Percentiles rank a stretch among this genome's conserved stretches.
Conservation (phyloP, 2,888 invertebrate genomes). For the Metopia argyrocephala region DNA sequence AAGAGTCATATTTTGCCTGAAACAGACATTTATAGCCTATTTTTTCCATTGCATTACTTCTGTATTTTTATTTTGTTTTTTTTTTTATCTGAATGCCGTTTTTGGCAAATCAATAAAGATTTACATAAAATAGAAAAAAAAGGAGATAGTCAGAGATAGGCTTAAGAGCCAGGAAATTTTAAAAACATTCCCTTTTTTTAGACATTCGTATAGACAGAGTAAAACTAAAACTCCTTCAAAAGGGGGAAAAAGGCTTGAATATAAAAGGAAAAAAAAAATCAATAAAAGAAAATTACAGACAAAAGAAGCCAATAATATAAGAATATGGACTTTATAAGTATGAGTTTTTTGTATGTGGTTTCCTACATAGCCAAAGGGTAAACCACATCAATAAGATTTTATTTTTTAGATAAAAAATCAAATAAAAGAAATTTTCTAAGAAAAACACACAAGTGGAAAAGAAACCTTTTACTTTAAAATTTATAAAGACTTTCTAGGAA, state of each 20-base stretch:
- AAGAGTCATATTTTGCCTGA: conserved; percentile 35
- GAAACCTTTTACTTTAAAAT: conserved; percentile 7
- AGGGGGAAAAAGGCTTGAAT: neutral
- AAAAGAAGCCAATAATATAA: conserved; percentile 24
- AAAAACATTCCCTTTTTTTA: conserved; percentile 11
- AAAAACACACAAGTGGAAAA: neutral
- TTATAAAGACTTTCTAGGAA: neutral
- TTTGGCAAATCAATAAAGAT: conserved; percentile 53
- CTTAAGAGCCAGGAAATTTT: neutral
- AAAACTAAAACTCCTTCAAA: too few relatives aligned
- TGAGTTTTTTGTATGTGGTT: neutral
- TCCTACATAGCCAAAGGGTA: conserved; percentile 37
- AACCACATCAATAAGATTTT: conserved; percentile 46
- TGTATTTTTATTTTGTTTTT: neutral
- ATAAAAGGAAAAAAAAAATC: conserved; percentile 12
- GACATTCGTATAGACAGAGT: conserved; percentile 1
- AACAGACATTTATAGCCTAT: conserved; percentile 38
- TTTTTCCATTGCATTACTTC: conserved; percentile 4
- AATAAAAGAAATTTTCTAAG: conserved; percentile 6
- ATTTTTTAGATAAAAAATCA: conserved; percentile 36
- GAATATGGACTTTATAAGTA: neutral
- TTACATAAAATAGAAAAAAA: conserved; percentile 32
- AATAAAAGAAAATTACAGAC: conserved; percentile 8
- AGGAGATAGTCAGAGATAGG: conserved; percentile 24
- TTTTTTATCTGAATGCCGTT: neutral